Conservation (phyloP, 2,797 vertebrate species). For the Rhinoraja longicauda region DNA sequence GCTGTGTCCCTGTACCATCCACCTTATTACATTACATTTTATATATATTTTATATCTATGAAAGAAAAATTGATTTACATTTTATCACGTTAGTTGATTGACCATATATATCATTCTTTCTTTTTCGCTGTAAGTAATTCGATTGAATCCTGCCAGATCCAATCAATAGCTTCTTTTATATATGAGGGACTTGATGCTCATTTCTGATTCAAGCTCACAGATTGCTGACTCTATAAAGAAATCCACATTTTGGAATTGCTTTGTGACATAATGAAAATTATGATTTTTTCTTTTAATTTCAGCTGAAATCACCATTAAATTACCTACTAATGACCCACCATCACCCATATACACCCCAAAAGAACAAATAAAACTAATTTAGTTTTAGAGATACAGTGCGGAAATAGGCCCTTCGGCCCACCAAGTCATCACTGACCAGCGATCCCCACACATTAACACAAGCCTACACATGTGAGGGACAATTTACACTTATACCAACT, state of each 20-base stretch:
- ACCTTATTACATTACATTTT: background rate
- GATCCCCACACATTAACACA: no score
- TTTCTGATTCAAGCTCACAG: background rate
- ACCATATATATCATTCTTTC: background rate
- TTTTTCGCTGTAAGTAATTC: background rate
- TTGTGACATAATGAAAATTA: background rate
- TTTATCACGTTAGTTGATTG: background rate
- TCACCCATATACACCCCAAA: background rate
- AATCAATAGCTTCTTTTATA: background rate
- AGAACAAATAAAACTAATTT: background rate
- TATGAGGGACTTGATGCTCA: background rate
- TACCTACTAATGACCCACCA: background rate
- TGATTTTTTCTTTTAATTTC: background rate
- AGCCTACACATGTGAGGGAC: no score
- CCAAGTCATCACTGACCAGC: no score
- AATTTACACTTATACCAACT: no score
- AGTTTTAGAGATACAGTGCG: no score
- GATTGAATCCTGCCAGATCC: background rate
- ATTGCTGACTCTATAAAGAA: background rate
- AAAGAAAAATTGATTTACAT: background rate
- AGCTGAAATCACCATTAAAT: background rate
- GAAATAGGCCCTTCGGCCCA: no score
- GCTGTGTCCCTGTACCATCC: no score
- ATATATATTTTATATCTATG: background rate
- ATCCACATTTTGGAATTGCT: background rate